Base-by-base conservation (phyloP, 2,888 invertebrate species). In the Cepaea hortensis region DNA sequence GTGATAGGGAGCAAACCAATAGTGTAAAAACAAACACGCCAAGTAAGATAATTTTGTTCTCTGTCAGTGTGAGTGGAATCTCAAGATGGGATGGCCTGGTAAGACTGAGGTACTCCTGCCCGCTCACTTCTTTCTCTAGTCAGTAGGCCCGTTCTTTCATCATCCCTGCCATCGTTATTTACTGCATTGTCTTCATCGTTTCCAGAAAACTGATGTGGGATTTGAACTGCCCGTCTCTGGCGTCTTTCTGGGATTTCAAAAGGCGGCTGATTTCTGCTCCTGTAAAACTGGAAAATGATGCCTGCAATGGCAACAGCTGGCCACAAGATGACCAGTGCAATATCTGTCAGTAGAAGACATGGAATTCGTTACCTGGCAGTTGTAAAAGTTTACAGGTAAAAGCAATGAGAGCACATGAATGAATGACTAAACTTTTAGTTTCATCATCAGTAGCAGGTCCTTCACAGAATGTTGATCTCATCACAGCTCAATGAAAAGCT, bases 211-310 rank as follows among this genome's bases (percentile, higher is more conserved):
- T 18, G n/a, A 35, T 55, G 70, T 48, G 46, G 68, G 18, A 81
- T 68, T 62, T 62, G 61, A 65, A 65, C 48, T 20, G 65, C 48
- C n/a, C 6, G 2, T 81, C 81, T 35, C 23, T 23, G 61, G 18
- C 48, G 68, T 9, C 70, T 81, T 23, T 7, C 82, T 50, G 82
- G 82, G 13, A 82, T 62, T n/a, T 72, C 55, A 79, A 96, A 96
- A 0, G 96, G 96, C 0, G 96, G 96, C 85, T 95, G 95, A 18
- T 96, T 95, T 23, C 94, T 94, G 91, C 96, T 96, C 86, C 95
- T 94, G 92, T 95, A 95, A 82, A 95, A 94, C 93, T 96, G 97
- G 90, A 95, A 94, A 65, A 94, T 92, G 89, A 95, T 95, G 0
- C 96, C 96, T 15, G 95, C 91, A 1, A 95, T 84, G 0, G 96